These are phyloP conservation scores for Leptobrachium leishanense DNA, from an alignment of 2,113 vertebrate genomes.

Conservation along the genomic window DNA sequence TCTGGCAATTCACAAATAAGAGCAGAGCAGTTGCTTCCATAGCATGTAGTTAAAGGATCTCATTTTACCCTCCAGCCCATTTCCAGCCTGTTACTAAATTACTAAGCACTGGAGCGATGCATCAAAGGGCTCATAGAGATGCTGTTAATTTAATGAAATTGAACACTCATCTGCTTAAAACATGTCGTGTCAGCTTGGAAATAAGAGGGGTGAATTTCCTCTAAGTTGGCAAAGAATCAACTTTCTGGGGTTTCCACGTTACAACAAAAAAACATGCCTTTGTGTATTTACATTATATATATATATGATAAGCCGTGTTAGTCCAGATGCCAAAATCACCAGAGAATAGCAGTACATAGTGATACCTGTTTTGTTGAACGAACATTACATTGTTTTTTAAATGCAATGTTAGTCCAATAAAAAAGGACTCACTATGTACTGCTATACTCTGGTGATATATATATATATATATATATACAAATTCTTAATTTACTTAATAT, in stretches of 20 bases:
- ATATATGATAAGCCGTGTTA: too few species aligned
- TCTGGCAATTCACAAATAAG: slow-evolving; percentile 70
- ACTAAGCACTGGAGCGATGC: slow-evolving; percentile 72
- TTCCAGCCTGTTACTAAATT: slow-evolving; percentile 97
- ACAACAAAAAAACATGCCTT: slow-evolving; percentile 51
- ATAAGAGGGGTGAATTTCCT: slow-evolving; percentile 64
- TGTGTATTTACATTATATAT: too few species aligned
- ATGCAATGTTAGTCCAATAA: too few species aligned
- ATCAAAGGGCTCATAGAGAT: slow-evolving; percentile 79
- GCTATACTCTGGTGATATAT: too few species aligned
- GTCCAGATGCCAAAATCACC: too few species aligned
- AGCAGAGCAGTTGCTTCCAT: slow-evolving; percentile 60
- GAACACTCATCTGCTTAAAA: slow-evolving; percentile 76
- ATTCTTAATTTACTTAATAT: too few species aligned
- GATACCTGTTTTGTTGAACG: too few species aligned
- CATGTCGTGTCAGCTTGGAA: slow-evolving; percentile 78
- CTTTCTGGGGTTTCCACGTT: slow-evolving; percentile 69
- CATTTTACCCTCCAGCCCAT: slow-evolving; percentile 86
- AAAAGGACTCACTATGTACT: too few species aligned
- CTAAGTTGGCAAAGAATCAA: slow-evolving; percentile 63
- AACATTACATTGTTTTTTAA: too few species aligned
- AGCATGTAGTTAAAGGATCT: slow-evolving; percentile 74
- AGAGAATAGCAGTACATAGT: too few species aligned
- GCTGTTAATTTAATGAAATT: slow-evolving; percentile 84
- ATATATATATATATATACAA: too few species aligned